Percentiles rank a stretch among this genome's conserved stretches.
These are phyloP conservation scores for Ctenodactylus gundi DNA, from an alignment of 2,113 vertebrate species.

Conservation along the genomic window DNA sequence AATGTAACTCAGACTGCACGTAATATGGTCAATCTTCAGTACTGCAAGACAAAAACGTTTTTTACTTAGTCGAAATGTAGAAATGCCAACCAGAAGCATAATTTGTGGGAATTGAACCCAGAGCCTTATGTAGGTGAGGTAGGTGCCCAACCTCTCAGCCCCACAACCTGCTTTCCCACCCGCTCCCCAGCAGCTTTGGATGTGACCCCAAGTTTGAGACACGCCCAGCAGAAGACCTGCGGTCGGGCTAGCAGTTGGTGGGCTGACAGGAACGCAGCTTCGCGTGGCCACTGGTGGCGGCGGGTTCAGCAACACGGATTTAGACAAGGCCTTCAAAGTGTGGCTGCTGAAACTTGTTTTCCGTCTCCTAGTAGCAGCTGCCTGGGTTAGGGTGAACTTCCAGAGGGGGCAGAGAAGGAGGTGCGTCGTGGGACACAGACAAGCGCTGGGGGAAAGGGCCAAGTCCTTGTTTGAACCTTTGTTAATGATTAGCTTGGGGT, in stretches of 20 bases:
- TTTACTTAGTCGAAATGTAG: background rate
- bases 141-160: no score
- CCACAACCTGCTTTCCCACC: background rate
- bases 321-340: background rate
- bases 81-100: background rate
- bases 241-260: no score
- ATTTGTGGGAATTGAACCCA: no score
- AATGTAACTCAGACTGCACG: no score
- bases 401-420: background rate
- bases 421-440: background rate
- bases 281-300: rapidly evolving
- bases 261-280: background rate
- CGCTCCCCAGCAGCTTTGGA: background rate
- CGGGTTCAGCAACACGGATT: rapidly evolving
- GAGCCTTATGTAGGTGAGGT: no score
- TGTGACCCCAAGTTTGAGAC: background rate
- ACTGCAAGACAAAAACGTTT: background rate
- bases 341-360: background rate
- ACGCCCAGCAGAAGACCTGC: background rate
- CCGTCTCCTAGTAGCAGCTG: background rate
- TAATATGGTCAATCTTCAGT: no score
- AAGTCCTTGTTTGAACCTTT: slow-evolving; percentile 65
- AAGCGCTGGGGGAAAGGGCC: background rate
- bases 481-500: slow-evolving; percentile 57
- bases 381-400: background rate